Evolutionary conservation across 2,113 vertebrate genomes (phyloP).

Genomic region (Casuarius casuarius): DNA sequence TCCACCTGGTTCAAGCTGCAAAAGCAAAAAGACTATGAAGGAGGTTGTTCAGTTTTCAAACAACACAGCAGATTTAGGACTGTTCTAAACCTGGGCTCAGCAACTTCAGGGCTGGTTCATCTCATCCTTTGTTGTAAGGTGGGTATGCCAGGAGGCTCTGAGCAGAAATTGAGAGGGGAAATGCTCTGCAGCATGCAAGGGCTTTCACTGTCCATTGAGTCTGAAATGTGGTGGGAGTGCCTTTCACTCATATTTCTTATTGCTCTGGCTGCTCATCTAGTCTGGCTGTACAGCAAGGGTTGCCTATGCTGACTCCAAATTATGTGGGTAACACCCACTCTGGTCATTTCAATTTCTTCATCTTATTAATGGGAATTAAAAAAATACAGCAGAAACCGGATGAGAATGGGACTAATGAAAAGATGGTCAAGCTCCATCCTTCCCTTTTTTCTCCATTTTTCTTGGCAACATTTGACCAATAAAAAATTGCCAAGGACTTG

Average conservation of each 20-base stretch:
- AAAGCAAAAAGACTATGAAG: neutral
- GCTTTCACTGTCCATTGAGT: neutral
- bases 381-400: neutral
- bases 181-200: neutral
- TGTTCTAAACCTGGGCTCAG: neutral
- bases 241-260: neutral
- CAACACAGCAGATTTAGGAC: neutral
- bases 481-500: neutral
- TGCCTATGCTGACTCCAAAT: neutral
- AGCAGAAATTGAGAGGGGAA: neutral
- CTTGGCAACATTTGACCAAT: conserved; percentile 16
- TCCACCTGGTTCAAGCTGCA: neutral
- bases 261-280: neutral
- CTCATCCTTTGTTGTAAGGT: neutral
- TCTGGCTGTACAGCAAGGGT: neutral
- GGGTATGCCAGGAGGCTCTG: neutral
- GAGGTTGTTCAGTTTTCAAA: neutral
- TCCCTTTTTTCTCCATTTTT: neutral
- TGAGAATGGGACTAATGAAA: conserved; percentile 10
- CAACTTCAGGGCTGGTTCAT: neutral
- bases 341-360: neutral
- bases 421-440: neutral
- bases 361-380: neutral
- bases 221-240: neutral
- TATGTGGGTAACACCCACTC: neutral